Evolutionary conservation across 2,797 vertebrate species (phyloP), one percentile per base, ranked within the genome.

Genomic region (Buceros bicornis): DNA sequence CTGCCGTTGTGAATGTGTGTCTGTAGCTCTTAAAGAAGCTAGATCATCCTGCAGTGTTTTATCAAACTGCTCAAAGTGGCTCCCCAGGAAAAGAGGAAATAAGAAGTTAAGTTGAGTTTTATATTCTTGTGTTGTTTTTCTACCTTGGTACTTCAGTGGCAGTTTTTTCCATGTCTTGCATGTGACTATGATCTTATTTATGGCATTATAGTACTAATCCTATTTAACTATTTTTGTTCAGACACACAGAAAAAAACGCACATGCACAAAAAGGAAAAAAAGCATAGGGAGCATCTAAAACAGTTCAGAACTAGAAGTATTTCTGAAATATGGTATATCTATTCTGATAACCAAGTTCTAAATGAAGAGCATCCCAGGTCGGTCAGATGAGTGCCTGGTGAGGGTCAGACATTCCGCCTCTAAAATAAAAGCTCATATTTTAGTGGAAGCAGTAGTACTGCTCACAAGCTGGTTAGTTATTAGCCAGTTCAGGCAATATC

Each of bases 401-500:
- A 66, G 5, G 7, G 24, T 69, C 71, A 76, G 45, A 79, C 56
- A 62, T 8, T 77, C 19, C 35, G 53, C 17, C 33, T 81, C 31
- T 50, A 16, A 58, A 91, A 73, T 16, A 89, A 95, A 91, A 43
- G 14, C 20, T 74, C 10, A 8, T 11, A 5, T 73, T 82, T 85
- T 66, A 45, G 54, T 43, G 22, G 70, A 76, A 74, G 51, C 28
- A 53, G 18, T 53, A 26, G 11, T 37, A 47, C 26, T 87, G 62
- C 40, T 89, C 51, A 22, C 35, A 72, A 19, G 16, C 61, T 80
- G 50, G 64, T 65, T 85, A 67, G 64, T 78, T 76, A 90, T 79
- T 85, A 82, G 85, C 67, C 17, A 79, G 67, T 57, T 90, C 78
- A 93, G 54, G 71, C 87, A 93, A 88, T 89, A 96, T 92, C 47